Conservation (phyloP, 2,113 vertebrate genomes). For the Corydoras sp. region DNA sequence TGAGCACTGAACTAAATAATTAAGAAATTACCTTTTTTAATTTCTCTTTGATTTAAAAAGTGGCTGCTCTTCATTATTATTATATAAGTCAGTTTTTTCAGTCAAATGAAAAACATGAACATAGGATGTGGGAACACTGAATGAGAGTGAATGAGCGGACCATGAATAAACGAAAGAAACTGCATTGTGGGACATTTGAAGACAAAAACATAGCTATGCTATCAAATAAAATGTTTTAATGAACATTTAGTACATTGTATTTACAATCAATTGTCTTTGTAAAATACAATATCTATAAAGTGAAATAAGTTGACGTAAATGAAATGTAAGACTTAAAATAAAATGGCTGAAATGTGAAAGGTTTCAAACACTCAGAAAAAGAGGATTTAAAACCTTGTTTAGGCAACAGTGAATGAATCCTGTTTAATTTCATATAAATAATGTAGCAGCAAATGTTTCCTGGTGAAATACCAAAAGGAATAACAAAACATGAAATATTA, state of each 20-base stretch:
- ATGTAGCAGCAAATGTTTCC: not conserved
- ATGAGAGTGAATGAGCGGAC: too few species aligned
- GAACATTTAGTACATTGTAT: slow-evolving; percentile 25
- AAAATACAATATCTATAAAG: slow-evolving; percentile 40
- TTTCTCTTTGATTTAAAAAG: too few species aligned
- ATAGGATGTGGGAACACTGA: not conserved
- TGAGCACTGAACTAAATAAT: too few species aligned
- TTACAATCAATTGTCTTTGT: slow-evolving; percentile 40
- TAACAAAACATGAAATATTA: slow-evolving; percentile 8
- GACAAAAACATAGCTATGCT: slow-evolving; percentile 12
- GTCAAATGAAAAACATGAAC: not conserved
- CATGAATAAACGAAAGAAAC: not conserved
- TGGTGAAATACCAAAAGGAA: not conserved
- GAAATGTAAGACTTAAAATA: slow-evolving; percentile 12
- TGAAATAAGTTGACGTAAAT: slow-evolving; percentile 14
- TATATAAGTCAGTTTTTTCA: too few species aligned
- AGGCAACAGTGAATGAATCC: not conserved
- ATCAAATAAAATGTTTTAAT: slow-evolving; percentile 31
- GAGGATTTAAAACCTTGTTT: slow-evolving; percentile 7
- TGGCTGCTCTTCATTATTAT: too few species aligned
- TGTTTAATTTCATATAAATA: too few species aligned
- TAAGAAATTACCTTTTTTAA: too few species aligned
- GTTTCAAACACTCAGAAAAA: slow-evolving; percentile 26
- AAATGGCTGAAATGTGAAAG: slow-evolving; percentile 25
- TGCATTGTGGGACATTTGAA: not conserved